These are phyloP conservation scores for Ypsolopha scabrella DNA, from an alignment of 2,888 invertebrate genomes.

Conservation along the genomic window DNA sequence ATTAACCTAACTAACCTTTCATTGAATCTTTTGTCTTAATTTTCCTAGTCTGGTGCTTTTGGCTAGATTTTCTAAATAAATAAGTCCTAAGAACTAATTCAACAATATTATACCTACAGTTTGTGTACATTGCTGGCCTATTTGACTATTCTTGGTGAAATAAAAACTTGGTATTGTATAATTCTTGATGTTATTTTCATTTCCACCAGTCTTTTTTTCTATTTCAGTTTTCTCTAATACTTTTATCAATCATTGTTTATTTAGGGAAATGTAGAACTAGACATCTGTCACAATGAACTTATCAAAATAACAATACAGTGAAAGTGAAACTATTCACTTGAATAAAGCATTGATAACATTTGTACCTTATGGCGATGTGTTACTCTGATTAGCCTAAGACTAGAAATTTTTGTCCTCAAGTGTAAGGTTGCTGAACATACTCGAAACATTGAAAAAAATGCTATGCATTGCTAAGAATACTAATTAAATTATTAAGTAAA, in stretches of 20 bases:
- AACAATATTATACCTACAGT: neutral
- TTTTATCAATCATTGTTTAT: neutral
- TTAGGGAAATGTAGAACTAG: neutral
- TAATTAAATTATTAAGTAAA: too few relatives aligned
- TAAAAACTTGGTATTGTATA: neutral
- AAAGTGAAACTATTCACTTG: neutral
- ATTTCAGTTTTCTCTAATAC: neutral
- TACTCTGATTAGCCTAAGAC: too few relatives aligned
- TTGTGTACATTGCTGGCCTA: neutral
- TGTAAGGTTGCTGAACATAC: too few relatives aligned
- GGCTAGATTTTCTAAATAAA: neutral
- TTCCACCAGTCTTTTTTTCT: neutral
- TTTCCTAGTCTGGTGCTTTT: neutral
- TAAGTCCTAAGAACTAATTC: neutral
- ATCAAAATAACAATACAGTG: neutral
- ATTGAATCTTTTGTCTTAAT: neutral
- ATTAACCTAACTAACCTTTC: slow-evolving; percentile 18
- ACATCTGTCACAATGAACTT: neutral
- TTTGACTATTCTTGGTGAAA: neutral
- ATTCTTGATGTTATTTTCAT: neutral
- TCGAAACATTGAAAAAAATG: too few relatives aligned
- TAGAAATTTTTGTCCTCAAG: too few relatives aligned
- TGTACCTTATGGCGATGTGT: too few relatives aligned
- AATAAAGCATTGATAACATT: slow-evolving; percentile 4
- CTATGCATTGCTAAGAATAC: too few relatives aligned